A percentile compares a stretch with the other conserved stretches of the same genome.
phyloP scores from a whole-genome alignment of 2,888 invertebrate species.

The Nezara viridula region DNA sequence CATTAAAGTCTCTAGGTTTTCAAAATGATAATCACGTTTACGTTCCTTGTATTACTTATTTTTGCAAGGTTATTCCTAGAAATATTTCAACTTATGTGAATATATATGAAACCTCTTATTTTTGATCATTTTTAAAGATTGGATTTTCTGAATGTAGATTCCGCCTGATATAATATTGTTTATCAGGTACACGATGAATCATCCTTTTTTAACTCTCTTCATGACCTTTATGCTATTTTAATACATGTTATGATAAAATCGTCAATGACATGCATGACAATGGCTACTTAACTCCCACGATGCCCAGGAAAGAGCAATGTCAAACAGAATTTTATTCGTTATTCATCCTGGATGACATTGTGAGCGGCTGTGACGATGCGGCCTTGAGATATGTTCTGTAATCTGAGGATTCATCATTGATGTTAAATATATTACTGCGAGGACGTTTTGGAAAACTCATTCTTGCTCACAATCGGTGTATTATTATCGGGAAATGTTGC shows the following conservation, averaged over 20 bases:
- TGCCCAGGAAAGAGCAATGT: slow-evolving; percentile 11
- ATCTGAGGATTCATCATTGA: background rate
- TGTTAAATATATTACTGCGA: background rate
- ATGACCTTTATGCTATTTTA: background rate
- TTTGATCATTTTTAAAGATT: background rate
- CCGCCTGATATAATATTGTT: background rate
- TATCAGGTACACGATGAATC: background rate
- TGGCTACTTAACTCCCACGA: slow-evolving; percentile 36
- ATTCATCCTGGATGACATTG: background rate
- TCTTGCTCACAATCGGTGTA: background rate
- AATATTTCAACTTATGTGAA: background rate
- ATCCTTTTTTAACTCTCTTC: background rate
- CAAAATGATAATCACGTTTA: fast-evolving
- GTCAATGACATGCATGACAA: background rate
- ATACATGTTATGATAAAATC: background rate
- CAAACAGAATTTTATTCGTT: slow-evolving; percentile 13
- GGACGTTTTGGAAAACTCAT: background rate
- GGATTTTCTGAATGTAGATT: background rate
- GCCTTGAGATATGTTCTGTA: background rate
- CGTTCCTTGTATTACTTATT: background rate
- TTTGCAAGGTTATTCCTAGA: background rate
- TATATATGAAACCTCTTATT: background rate
- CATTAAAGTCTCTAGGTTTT: background rate
- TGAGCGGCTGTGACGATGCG: background rate
- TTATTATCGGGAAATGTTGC: background rate